Conservation (phyloP, 2,888 invertebrate species). For the Priocnemis perturbator region DNA sequence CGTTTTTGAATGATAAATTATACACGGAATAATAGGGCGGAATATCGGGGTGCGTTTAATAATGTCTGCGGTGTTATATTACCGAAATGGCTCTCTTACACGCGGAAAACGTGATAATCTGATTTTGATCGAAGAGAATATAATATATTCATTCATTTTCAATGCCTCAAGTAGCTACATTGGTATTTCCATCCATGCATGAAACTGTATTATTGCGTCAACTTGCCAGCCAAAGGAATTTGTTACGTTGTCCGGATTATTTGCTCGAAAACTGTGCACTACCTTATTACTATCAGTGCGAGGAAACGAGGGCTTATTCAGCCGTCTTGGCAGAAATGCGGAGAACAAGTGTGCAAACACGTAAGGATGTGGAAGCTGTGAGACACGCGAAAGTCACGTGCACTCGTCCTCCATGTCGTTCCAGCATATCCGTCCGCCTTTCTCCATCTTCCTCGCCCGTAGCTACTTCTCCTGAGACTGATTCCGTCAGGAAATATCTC, state of each 20-base stretch:
- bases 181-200: too few species aligned
- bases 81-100: conserved; percentile 19
- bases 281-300: conserved; percentile 34
- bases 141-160: too few species aligned
- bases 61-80: neutral
- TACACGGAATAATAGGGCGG: neutral
- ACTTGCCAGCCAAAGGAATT: too few species aligned
- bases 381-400: conserved; percentile 28
- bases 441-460: conserved; percentile 1
- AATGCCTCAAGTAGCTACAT: too few species aligned
- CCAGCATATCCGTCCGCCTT: neutral
- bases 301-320: conserved; percentile 20
- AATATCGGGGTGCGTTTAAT: too few species aligned
- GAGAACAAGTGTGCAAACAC: neutral
- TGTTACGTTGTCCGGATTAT: conserved; percentile 18
- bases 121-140: too few species aligned
- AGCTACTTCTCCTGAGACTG: conserved; percentile 9
- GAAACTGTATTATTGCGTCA: too few species aligned
- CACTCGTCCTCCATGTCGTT: conserved; percentile 24
- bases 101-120: too few species aligned
- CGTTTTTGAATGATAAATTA: neutral
- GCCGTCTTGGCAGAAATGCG: conserved; percentile 12
- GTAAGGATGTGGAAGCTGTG: neutral
- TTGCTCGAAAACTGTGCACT: conserved; percentile 14
- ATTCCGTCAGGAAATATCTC: conserved; percentile 35